Evolutionary conservation across 2,113 vertebrate genomes (phyloP), one percentile per base, ranked within the genome.

Genomic region (Anguilla japonica): DNA sequence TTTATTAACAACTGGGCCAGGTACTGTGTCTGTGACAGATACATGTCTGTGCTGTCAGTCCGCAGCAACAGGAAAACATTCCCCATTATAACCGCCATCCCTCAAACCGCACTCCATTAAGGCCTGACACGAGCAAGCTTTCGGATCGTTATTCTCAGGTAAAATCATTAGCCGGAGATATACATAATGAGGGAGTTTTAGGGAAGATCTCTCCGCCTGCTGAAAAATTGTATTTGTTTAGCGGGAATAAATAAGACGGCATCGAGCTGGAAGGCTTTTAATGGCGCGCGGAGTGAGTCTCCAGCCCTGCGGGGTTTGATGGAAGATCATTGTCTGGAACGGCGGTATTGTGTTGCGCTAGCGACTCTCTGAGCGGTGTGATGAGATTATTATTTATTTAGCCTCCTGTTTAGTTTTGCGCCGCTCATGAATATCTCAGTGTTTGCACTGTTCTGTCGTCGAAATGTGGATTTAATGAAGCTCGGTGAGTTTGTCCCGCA

Each of bases 81-180:
- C 3, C 18, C 60, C 60, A 67, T 67, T 67, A 1, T 67, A 22
- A 26, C 60, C 22, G 20, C 78, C 29, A 67, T 15, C 16, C 78
- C 78, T 79, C 78, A 79, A 16, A 79, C 16, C 16, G 40, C 29
- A n/a, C 40, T 81, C 41, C 13, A 81, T 81, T 46, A 43, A 3
- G 39, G 80, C 39, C 18, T 43, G 41, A 81, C 7, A 81, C 3
- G 22, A 20, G 20, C 18, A 67, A 20, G 60, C 60, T 20, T 46
- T 43, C 11, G 39, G 41, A 81, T 81, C 18, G 14, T 41, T 81
- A 41, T 41, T 18, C 80, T 22, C 41, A 81, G 41, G 80, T 81
- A 22, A 41, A 81, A 81, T 81, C 80, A 81, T 81, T 81, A 81
- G 34, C 80, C 22, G 80, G 60, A 67, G 60, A 43, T 41, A 81